A percentile compares a stretch with the other conserved stretches of the same genome.
Conservation (phyloP, 2,888 invertebrate genomes). For the Leptinotarsa peninsularis region DNA sequence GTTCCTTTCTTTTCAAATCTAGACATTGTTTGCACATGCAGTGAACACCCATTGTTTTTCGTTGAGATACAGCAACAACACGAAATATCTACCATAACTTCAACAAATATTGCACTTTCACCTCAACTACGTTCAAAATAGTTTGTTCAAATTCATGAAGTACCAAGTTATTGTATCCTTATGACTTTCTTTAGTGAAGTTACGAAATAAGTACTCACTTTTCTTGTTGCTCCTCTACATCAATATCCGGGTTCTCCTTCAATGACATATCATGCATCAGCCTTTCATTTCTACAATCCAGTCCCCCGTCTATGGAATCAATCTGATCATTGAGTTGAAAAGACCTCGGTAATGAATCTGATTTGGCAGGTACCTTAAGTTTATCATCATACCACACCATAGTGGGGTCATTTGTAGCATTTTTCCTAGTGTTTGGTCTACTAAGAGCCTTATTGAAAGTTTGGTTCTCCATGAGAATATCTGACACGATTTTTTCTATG, state of each 20-base stretch:
- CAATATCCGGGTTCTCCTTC: slow-evolving; percentile 52
- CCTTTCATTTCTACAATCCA: slow-evolving; percentile 58
- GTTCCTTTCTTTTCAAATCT: too few species aligned
- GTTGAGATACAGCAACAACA: too few species aligned
- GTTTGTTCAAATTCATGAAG: too few species aligned
- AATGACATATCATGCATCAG: slow-evolving; percentile 53
- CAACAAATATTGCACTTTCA: too few species aligned
- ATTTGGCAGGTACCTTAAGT: slow-evolving; percentile 75
- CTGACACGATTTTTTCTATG: slow-evolving; percentile 83
- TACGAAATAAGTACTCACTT: slow-evolving; percentile 52
- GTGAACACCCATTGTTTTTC: too few species aligned
- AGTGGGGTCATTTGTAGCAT: slow-evolving; percentile 65
- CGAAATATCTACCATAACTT: too few species aligned
- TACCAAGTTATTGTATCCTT: too few species aligned
- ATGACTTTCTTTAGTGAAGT: not conserved
- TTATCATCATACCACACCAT: slow-evolving; percentile 76
- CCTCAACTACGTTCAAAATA: too few species aligned
- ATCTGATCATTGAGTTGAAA: slow-evolving; percentile 76
- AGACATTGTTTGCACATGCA: too few species aligned
- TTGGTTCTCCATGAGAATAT: slow-evolving; percentile 83
- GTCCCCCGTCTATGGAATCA: slow-evolving; percentile 67
- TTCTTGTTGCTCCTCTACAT: slow-evolving; percentile 58
- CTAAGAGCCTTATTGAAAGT: slow-evolving; percentile 79
- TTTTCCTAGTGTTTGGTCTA: slow-evolving; percentile 65
- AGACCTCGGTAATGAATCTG: slow-evolving; percentile 82